Evolutionary conservation across 35 echinoderm and acorn worm genomes (phyloP), one percentile per base, ranked within the genome.

Genomic region (Acanthaster planci): DNA sequence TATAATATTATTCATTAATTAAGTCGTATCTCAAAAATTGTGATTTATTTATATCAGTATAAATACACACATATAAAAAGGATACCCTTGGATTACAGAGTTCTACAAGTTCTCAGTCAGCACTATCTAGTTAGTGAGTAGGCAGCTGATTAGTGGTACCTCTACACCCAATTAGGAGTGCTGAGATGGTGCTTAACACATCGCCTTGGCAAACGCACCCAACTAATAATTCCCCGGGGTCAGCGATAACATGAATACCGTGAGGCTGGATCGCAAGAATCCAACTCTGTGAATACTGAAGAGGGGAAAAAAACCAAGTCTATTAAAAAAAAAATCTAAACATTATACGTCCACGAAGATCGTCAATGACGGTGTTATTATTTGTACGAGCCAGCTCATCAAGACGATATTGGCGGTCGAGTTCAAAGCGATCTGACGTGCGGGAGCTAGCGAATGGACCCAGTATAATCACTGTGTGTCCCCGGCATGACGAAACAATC

Each of bases 341-440:
- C 52, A 14, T 12, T 14, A 72, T 31, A 72, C 34, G 64, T 72
- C 64, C 23, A 34, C 23, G 23, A 3, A 72, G 19, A 72, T 72
- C 64, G 30, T 72, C 42, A 47, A 47, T 72, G n/a, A n/a, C n/a
- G n/a, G 64, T 72, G 64, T 72, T 72, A 72, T 72, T 72, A 72
- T 72, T 72, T 72, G 30, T 72, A 72, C 64, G 23, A 9, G 64
- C 64, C 23, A 29, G 64, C 64, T 72, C 64, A 72, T 72, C 23
- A 26, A 72, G 64, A 29, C 64, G 34, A 26, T 72, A 72, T 72
- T 72, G 64, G 64, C 64, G 64, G 64, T 26, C 64, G 57, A 72
- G 64, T 72, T 72, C 64, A 72, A 72, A 72, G 64, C 8, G 14
- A 35, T 26, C 22, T 9, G 23, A 10, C 34, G 64, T 7, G 64